Evolutionary conservation across 2,113 vertebrate genomes (phyloP), one percentile per base, ranked within the genome.

Genomic region (Nesogale talazaci): DNA sequence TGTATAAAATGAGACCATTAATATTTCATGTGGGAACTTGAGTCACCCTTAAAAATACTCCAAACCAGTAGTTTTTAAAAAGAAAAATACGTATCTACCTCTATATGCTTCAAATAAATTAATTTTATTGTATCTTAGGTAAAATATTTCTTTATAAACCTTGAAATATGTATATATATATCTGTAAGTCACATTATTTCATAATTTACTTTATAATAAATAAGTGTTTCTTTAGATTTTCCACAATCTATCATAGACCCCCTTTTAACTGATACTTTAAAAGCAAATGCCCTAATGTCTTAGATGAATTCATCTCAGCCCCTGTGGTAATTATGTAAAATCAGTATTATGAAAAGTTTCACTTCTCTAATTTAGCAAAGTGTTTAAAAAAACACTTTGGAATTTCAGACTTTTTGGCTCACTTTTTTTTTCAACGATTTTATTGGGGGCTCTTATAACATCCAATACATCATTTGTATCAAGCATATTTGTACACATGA

Each of bases 11-110:
- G 85, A 97, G 96, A 97, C 93, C 94, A 93, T 97, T 97, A 95
- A 90, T 96, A 96, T 96, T 97, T 97, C 97, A 87, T 97, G 97
- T 98, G 96, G 93, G 88, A 97, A 97, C 97, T 97, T 96, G 97
- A 97, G 94, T 97, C 90, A 94, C 90, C 97, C 97, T 96, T 96
- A 97, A 97, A 97, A 92, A 75, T 95, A 97, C 96, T 95, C 87
- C 92, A 94, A 95, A 96, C 93, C 96, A 93, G 81, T 96, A 97
- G 95, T 97, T 96, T 61, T 25, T 22, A 61, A 25, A 97, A 94
- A 98, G 69, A 23, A 57, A 27, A 46, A 57, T 61, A 72, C 42
- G 56, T 91, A 67, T 94, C 59, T 95, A 96, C 93, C 90, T 95
- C 93, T 89, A 95, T 96, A 96, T 52, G 46, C 46, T 52, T 8